Evolutionary conservation across 2,797 vertebrate species (phyloP), one percentile per base, ranked within the genome.

Genomic region (Chelon auratus): DNA sequence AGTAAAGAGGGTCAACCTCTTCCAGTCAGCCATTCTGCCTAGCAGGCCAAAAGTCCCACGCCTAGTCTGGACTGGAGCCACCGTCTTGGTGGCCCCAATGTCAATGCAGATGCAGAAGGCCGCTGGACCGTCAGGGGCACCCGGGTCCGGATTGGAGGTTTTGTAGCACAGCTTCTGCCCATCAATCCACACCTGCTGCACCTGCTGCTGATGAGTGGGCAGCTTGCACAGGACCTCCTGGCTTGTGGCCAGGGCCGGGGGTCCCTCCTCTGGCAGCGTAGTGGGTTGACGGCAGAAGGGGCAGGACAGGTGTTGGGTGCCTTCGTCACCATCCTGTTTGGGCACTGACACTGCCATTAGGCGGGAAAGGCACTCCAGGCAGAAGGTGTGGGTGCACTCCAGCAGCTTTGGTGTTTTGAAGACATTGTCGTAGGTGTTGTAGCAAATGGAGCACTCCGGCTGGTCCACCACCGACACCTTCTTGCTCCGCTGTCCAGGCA

Each of bases 391-490:
- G 0, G 94, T 94, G 91, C 98, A 99, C 17, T 95, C 94, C 53
- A 99, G 93, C 80, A 94, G 80, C 72, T 99, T 99, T 68, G 98
- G 98, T 0, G 96, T 97, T 90, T 97, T 99, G 94, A 99, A 99
- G 83, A 95, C 89, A 67, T 99, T 99, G 94, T 99, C 97, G 0
- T 97, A 99, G 63, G 90, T 94, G 69, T 93, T 97, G 94, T 95
- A 99, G 93, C 98, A 99, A 88, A 99, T 99, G 89, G 96, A 96
- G 80, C 98, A 99, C 77, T 99, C 97, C 0, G 96, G 94, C 0
- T 96, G 96, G 1, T 84, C 92, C 1, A 78, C 3, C 0, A 93
- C 93, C 0, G 93, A 55, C 0, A 89, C 86, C 0, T 89, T 94
- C 65, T 93, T 94, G 0, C 93, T 92, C 0, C 77, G 56, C 75